phyloP scores from a whole-genome alignment of 2,888 invertebrate genomes.

The Dynastes grantii region DNA sequence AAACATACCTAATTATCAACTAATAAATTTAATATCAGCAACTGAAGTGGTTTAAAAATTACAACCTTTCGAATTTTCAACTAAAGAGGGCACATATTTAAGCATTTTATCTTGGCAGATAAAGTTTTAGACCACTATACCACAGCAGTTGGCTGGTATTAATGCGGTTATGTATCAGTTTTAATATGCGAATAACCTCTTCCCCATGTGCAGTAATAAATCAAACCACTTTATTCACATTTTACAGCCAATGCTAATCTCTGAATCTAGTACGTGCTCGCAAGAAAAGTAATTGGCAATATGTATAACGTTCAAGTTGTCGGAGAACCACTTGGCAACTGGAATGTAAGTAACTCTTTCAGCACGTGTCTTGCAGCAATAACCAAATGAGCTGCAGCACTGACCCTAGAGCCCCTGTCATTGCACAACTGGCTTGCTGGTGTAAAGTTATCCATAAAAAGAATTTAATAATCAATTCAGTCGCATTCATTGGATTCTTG shows the following conservation, averaged over 20 bases:
- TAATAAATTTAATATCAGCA: too few species aligned
- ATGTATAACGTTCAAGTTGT: conserved; percentile 37
- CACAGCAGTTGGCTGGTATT: conserved; percentile 11
- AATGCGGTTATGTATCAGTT: conserved; percentile 37
- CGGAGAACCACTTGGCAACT: conserved; percentile 38
- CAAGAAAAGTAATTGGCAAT: conserved; percentile 47
- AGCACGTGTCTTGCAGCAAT: conserved; percentile 45
- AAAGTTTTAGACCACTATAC: background rate
- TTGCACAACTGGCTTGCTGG: conserved; percentile 40
- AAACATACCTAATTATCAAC: too few species aligned
- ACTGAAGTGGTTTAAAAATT: background rate
- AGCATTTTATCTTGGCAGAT: background rate
- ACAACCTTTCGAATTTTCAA: background rate
- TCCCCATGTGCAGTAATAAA: conserved; percentile 43
- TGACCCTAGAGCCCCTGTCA: conserved; percentile 41
- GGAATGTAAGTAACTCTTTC: conserved; percentile 44
- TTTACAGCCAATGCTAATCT: conserved; percentile 47
- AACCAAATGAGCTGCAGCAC: conserved; percentile 44
- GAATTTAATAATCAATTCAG: conserved; percentile 46
- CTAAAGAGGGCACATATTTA: background rate
- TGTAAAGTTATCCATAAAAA: conserved; percentile 46
- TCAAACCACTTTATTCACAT: conserved; percentile 45
- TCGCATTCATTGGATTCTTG: conserved; percentile 37
- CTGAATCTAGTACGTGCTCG: conserved; percentile 42
- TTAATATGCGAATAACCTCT: conserved; percentile 44